These are phyloP conservation scores for Catagonus wagneri DNA, from an alignment of 2,113 vertebrate species.

Conservation along the genomic window DNA sequence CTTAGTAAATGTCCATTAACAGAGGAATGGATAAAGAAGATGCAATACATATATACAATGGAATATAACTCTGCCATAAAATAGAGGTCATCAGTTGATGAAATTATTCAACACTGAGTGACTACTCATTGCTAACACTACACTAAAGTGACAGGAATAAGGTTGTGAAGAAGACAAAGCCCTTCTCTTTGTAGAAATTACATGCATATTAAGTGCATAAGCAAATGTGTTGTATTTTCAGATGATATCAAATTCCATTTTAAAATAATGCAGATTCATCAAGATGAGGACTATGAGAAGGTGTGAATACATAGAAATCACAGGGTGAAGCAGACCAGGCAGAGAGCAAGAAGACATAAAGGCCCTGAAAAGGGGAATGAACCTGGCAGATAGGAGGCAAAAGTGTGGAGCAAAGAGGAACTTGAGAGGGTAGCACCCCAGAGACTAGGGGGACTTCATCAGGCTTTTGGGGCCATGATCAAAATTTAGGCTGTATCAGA, in stretches of 20 bases:
- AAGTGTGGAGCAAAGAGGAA: neutral
- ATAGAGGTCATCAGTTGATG: neutral
- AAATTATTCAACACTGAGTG: neutral
- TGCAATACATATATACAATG: too few relatives aligned
- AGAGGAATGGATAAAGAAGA: too few relatives aligned
- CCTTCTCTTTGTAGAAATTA: neutral
- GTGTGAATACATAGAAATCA: neutral
- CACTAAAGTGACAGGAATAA: neutral
- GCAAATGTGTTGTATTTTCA: neutral
- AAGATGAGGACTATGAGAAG: neutral
- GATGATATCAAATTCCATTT: slow-evolving; percentile 8
- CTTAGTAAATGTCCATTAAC: too few relatives aligned
- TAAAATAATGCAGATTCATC: neutral
- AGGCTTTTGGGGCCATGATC: neutral
- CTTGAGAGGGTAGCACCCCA: neutral
- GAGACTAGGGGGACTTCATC: fast-evolving
- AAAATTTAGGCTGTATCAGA: neutral
- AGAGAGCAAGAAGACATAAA: neutral
- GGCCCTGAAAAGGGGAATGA: neutral
- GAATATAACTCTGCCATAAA: too few relatives aligned
- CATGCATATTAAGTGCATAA: neutral
- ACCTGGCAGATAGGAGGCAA: neutral
- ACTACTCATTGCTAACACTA: neutral
- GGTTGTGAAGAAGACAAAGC: neutral
- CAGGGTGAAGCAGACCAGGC: neutral